phyloP scores from a whole-genome alignment of 2,888 invertebrate species.

The Phania funesta region DNA sequence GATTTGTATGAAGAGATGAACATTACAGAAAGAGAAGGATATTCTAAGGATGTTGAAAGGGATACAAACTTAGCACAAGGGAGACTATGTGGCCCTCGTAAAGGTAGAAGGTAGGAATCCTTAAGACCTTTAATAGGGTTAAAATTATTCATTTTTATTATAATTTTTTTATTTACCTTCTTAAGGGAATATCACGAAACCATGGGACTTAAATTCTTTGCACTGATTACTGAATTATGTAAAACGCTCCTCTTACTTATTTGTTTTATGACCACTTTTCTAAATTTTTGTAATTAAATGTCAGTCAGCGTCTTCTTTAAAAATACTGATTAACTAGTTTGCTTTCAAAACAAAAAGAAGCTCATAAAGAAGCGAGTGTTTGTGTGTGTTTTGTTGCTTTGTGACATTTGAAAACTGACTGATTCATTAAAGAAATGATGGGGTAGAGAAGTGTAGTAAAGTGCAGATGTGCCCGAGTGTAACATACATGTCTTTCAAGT shows the following conservation, averaged over 20 bases:
- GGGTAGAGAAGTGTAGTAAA: conserved; percentile 1
- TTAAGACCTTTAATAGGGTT: conserved; percentile 16
- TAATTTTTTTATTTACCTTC: conserved; percentile 16
- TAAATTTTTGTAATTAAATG: conserved; percentile 47
- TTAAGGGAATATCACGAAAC: conserved; percentile 26
- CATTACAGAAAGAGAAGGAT: too few relatives aligned
- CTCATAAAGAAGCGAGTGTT: conserved; percentile 43
- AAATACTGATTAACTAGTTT: background rate
- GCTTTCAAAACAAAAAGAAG: conserved; percentile 12
- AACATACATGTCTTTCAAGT: conserved; percentile 2
- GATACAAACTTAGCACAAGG: too few relatives aligned
- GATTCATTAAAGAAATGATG: conserved; percentile 53
- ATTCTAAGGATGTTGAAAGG: too few relatives aligned
- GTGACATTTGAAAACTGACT: conserved; percentile 56
- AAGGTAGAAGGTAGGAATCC: too few relatives aligned
- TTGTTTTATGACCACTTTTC: conserved; percentile 10
- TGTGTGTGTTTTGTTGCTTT: conserved; percentile 9
- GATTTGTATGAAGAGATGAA: too few relatives aligned
- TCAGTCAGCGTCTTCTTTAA: conserved; percentile 9
- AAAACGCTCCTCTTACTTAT: conserved; percentile 4
- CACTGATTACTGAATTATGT: conserved; percentile 16
- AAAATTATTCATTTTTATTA: background rate
- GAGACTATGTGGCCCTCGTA: too few relatives aligned
- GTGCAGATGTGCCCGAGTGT: background rate
- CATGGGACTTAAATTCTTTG: background rate